Conservation (phyloP, 2,113 vertebrate species). For the Mus pahari region DNA sequence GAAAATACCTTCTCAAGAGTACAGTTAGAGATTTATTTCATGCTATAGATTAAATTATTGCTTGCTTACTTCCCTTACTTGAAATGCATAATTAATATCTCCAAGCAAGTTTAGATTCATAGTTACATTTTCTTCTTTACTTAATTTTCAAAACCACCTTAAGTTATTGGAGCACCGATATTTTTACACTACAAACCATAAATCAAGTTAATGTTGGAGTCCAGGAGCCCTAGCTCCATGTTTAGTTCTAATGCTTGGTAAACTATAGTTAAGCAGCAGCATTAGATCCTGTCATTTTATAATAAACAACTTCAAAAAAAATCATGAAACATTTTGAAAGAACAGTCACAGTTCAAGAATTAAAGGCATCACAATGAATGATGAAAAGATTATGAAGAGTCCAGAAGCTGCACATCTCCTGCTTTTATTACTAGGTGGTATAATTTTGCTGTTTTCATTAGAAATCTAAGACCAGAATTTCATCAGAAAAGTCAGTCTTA, state of each 20-base stretch:
- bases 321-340: constrained; percentile 52
- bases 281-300: constrained; percentile 37
- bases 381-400: constrained; percentile 57
- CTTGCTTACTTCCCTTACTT: constrained; percentile 83
- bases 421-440: not conserved
- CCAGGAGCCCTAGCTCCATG: constrained; percentile 75
- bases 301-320: constrained; percentile 73
- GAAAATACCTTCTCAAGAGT: constrained; percentile 81
- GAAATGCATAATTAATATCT: constrained; percentile 87
- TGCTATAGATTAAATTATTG: constrained; percentile 86
- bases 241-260: constrained; percentile 78
- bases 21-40: constrained; percentile 83
- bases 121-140: constrained; percentile 81
- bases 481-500: constrained; percentile 29
- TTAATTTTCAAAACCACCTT: constrained; percentile 85
- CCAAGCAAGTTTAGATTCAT: constrained; percentile 82
- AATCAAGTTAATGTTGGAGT: constrained; percentile 86
- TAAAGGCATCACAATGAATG: constrained; percentile 45
- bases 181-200: constrained; percentile 82
- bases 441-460: not conserved
- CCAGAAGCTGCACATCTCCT: not conserved
- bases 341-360: constrained; percentile 50
- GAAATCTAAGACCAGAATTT: constrained; percentile 56
- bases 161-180: constrained; percentile 78
- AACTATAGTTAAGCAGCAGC: constrained; percentile 73